Evolutionary conservation across 2,113 vertebrate genomes (phyloP), one percentile per base, ranked within the genome.

Genomic region (Mohoua ochrocephala): DNA sequence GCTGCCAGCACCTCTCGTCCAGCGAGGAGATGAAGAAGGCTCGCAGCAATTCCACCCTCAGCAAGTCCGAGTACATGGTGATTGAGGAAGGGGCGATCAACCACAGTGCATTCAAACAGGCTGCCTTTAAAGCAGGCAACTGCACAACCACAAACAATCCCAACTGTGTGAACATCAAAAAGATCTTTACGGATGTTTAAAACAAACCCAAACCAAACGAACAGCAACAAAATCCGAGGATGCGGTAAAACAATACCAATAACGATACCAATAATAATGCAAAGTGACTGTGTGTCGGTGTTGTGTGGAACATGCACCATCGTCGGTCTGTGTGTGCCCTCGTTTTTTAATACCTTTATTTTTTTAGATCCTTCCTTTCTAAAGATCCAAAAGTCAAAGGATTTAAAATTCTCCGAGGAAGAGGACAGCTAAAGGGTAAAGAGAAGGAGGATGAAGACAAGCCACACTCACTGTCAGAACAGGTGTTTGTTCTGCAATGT

Each of bases 41-140:
- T 15, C 98, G 99, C 74, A 99, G 99, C 93, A 98, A 99, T 76
- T 99, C 99, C 33, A 99, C 99, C 30, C 98, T 99, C 89, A 99
- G 99, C 98, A 99, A 99, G 96, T 99, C 99, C 16, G 99, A 99
- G 96, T 99, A 99, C 65, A 99, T 99, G 99, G 99, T 99, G 92
- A 99, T 99, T 22, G 99, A 99, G 96, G 99, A 99, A 95, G 98
- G 97, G 65, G 98, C 98, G 7, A 97, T 99, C 84, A 99, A 99
- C 98, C 98, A 98, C 87, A 98, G 98, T 91, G 96, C 98, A 14
- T 99, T 99, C 97, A 99, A 99, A 93, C 99, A 98, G 97, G 98
- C 98, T 78, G 98, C 99, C 94, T 99, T 99, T 87, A 99, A 98
- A 95, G 97, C 97, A 24, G 97, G 80, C 95, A 98, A 98, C 87